Base-by-base conservation (phyloP, 2,888 invertebrate species). In the Apodemia duryi region DNA sequence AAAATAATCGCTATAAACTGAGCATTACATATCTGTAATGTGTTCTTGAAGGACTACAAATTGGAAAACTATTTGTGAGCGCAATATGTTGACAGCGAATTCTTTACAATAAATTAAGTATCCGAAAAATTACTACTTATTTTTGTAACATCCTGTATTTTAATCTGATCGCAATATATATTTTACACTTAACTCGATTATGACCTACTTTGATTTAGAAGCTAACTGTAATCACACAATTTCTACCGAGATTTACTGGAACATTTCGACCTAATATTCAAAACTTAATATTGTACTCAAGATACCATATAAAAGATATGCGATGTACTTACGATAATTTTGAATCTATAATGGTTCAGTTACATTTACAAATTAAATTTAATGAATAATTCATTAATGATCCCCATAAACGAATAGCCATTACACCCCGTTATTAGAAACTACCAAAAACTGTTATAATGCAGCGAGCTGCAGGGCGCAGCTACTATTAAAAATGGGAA, bases 381-480 rank as follows among this genome's bases (percentile, higher is more conserved):
- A 32, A 35, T 35, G 57, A 35, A 60, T 60, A 32, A 60, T 60
- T 60, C 35, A 35, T 60, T 29, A 60, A 7, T 60, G 57, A 60
- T 60, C 57, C 57, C 57, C 57, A 67, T 63, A 84, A 81, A 76
- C 80, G 83, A 81, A 77, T 74, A 73, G 74, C 83, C 86, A 68
- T 61, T 66, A 32, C 13, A 60, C 29, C 57, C 13, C 57, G 32
- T 60, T 32, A 60, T 60, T n/a, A 60, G 13, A 60, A 60, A 32
- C 35, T 13, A n/a, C n/a, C n/a, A n/a, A n/a, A n/a, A n/a, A n/a
- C n/a, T n/a, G n/a, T n/a, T n/a, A n/a, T n/a, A n/a, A n/a, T n/a
- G n/a, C n/a, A n/a, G n/a, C n/a, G n/a, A n/a, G n/a, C n/a, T n/a
- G n/a, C n/a, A n/a, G n/a, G n/a, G n/a, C n/a, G n/a, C n/a, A n/a